A percentile compares a stretch with the other conserved stretches of the same genome.
Conservation (phyloP, 2,113 vertebrate genomes). For the Lynx canadensis region DNA sequence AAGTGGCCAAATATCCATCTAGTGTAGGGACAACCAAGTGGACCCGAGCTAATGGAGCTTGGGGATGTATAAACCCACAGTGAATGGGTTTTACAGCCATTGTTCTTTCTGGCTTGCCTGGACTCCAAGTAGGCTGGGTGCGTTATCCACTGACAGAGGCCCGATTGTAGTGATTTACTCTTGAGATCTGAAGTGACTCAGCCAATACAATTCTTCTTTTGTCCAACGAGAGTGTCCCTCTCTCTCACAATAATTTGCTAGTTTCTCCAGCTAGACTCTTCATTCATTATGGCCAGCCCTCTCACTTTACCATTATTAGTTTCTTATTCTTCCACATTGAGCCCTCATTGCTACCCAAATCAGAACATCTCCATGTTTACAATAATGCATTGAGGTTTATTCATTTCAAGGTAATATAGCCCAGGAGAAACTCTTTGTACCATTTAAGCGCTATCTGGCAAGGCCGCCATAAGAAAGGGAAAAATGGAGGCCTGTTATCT, state of each 20-base stretch:
- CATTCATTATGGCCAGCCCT: background rate
- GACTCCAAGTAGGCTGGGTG: background rate
- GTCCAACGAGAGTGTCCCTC: background rate
- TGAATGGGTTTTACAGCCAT: background rate
- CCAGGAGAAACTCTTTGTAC: slow-evolving; percentile 50
- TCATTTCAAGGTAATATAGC: slow-evolving; percentile 62
- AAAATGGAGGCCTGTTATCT: slow-evolving; percentile 60
- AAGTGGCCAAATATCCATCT: too few species aligned
- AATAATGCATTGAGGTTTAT: slow-evolving; percentile 65
- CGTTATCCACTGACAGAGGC: background rate
- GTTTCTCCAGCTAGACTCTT: background rate
- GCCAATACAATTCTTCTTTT: slow-evolving; percentile 8
- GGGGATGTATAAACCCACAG: background rate
- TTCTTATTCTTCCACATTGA: slow-evolving; percentile 11
- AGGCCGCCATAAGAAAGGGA: background rate
- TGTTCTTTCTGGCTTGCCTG: background rate
- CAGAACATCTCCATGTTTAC: slow-evolving; percentile 72
- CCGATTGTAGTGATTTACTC: background rate
- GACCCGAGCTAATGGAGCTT: background rate
- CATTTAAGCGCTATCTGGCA: slow-evolving; percentile 43
- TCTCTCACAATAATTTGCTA: background rate
- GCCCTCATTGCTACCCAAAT: slow-evolving; percentile 6
- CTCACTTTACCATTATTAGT: slow-evolving; percentile 20
- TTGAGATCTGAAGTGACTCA: background rate
- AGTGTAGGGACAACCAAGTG: background rate